Base-by-base conservation (phyloP, 1,140 invertebrate species). In the Philopotamus ludificatus region DNA sequence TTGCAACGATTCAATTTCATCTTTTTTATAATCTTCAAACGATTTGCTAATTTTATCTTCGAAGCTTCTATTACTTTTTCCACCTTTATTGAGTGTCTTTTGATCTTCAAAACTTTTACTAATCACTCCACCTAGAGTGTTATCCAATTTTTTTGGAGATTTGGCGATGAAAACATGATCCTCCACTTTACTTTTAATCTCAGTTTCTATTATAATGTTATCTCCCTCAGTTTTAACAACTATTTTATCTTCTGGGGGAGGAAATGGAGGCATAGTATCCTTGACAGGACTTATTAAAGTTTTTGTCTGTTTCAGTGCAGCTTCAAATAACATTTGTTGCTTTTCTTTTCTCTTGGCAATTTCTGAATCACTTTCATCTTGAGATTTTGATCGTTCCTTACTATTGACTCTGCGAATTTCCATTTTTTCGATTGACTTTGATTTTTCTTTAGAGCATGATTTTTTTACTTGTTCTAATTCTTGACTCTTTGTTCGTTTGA, bases 301-400 rank as follows among this genome's bases (percentile, higher is more conserved):
- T 72, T 87, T 87, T 0, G 85, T 87, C 75, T 87, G 85, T 72
- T 87, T 86, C 68, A 88, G 82, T 4, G 86, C 86, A 16, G 85
- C 86, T 76, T 88, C 86, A 71, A 87, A 88, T 0, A 88, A 77
- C 78, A 87, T 84, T 72, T 88, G 86, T 71, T 88, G 86, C 60
- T 87, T 83, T 72, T 87, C 86, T 73, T 86, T 85, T 57, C 86
- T 80, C 73, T 87, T 87, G 10, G 83, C 85, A 66, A 86, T 84
- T 72, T 87, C 85, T 2, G 84, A 83, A 70, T 87, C 86, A 67
- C 83, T 85, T 66, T 87, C 86, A 74, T 88, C 86, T 71, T 86
- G 85, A 4, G 85, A 87, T 70, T 86, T 87, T 15, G 85, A 83
- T 66, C 86, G 77, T 74, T 87, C 85, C 68, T 86, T 86, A 71